Evolutionary conservation across 2,113 vertebrate species (phyloP).

Genomic region (Esox niger): DNA sequence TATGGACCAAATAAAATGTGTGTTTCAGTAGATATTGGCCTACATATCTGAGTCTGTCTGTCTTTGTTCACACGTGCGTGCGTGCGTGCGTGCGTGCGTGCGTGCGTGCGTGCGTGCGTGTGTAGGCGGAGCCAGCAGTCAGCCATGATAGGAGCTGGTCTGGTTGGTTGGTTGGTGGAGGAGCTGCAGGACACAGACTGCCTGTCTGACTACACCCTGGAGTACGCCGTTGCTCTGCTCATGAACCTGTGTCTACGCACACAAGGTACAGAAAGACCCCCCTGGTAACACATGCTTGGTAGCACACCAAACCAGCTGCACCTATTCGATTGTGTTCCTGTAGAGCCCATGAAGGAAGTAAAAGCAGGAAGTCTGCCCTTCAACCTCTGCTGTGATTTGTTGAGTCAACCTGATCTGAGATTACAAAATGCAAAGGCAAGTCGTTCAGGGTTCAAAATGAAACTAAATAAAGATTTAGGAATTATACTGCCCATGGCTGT

Average conservation of each 20-base stretch:
- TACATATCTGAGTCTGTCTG: no score
- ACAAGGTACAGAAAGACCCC: constrained; percentile 71
- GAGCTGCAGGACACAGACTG: constrained; percentile 84
- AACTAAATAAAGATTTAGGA: no score
- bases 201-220: constrained; percentile 88
- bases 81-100: no score
- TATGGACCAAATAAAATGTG: no score
- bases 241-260: constrained; percentile 95
- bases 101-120: neutral
- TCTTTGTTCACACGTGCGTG: no score
- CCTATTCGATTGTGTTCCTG: neutral
- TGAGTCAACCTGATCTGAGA: no score
- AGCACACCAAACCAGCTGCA: no score
- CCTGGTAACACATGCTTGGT: neutral
- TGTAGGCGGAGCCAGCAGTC: constrained; percentile 85
- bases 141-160: constrained; percentile 83
- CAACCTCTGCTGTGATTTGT: neutral
- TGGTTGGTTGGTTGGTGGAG: constrained; percentile 88
- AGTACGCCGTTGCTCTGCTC: constrained; percentile 86
- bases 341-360: neutral
- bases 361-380: neutral
- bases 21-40: no score
- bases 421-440: no score
- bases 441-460: no score
- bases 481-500: no score